Base-by-base conservation (phyloP, 2,888 invertebrate genomes). In the Hofmannophila pseudospretella region DNA sequence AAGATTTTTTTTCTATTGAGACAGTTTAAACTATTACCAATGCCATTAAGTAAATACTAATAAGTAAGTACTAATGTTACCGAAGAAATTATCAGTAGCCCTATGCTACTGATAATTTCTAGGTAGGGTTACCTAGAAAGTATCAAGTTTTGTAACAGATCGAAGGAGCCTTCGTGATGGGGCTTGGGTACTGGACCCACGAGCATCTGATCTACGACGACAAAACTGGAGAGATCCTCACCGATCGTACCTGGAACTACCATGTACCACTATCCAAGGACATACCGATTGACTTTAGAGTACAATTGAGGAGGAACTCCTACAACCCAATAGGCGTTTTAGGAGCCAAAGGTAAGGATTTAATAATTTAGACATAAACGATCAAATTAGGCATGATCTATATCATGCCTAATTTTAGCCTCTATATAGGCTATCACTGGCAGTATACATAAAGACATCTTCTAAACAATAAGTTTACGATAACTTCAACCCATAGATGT, bases 161-260 rank as follows among this genome's bases (percentile, higher is more conserved):
- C 1, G 90, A 91, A 67, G 93, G 93, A 1, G 90, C 91, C 1
- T 92, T 92, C 50, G 67, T 90, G 1, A 91, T 91, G 90, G 91
- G 74, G 45, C 63, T 67, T 8, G 94, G 94, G 5, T 90, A 90
- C 52, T 92, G 89, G 87, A 89, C 91, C 0, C 76, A 75, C 0
- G 93, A 94, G 64, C 85, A 90, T 45, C 54, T 92, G 33, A 73
- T 89, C 3, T 90, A 88, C 50, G 85, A 90, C 48, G 66, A 80
- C 7, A 57, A 72, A 13, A 88, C 89, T 11, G 93, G 92, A 1
- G 73, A 85, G 47, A 58, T 92, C 4, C 68, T 90, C 3, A 92
- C 92, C 8, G 84, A 90, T 54, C 84, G 91, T 36, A 91, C 93
- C 7, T 94, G 93, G 93, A 88, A 86, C 39, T 92, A 92, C 54